Base-by-base conservation (phyloP, 1,140 invertebrate species). In the Amyelois transitella region DNA sequence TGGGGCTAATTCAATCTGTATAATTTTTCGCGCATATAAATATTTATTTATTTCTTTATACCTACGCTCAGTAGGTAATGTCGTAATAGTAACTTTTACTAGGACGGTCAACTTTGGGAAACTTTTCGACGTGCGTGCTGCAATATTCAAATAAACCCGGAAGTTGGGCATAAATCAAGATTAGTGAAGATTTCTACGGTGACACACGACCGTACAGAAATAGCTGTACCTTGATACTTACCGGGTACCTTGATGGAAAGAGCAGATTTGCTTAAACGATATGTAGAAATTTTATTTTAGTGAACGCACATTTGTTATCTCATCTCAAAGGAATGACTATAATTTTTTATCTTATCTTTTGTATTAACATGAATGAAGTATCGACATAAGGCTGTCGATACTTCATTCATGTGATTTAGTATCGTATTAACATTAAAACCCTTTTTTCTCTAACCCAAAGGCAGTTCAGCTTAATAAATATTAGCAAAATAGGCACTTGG, bases 401-500 rank as follows among this genome's bases (percentile, higher is more conserved):
- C n/a, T n/a, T 14, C 32, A 7, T 48, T 56, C 51, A 56, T 25
- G 48, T 18, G 49, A 61, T 59, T 58, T 48, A 43, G 12, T 55
- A 53, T 32, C 38, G 53, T 64, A 68, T 65, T 62, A 64, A 69
- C 62, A 66, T 68, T 73, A 67, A 48, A 66, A 44, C 38, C 58
- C 62, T 60, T 78, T 75, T 77, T 73, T 71, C 65, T 69, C 63
- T 19, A 57, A 66, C 62, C 69, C 62, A 51, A 72, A 83, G 74
- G 71, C 66, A 64, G 59, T 72, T 66, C 54, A 51, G 55, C 52
- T 55, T 74, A 79, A 85, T 85, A 87, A 87, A 83, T 85, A 85
- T 85, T 84, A 84, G 73, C 68, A 74, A 87, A 38, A 81, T 79
- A 79, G 81, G 81, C 66, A 73, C 71, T 87, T 75, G 65, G 71